Base-by-base conservation (phyloP, 1,140 invertebrate genomes). In the Xylocopa sonorina region DNA sequence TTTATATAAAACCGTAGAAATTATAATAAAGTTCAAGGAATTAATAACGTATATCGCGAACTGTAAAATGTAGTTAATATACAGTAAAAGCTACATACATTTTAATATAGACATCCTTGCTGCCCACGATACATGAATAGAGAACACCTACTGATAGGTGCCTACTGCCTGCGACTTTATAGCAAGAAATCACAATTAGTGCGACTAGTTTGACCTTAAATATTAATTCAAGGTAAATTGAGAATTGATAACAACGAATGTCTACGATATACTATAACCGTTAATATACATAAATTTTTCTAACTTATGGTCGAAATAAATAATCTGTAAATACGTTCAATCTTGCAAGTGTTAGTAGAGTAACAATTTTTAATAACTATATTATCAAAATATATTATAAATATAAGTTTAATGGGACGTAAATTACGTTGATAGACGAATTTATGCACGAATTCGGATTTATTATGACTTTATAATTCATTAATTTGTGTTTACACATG, bases 131-230 rank as follows among this genome's bases (percentile, higher is more conserved):
- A 51, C 29, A 66, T 18, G n/a, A 53, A 10, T 0, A 9, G 38
- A 38, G 38, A 18, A 72, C 27, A 14, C 12, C 27, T 24, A 18
- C 2, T 18, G 21, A n/a, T 21, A 24, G 41, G n/a, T n/a, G n/a
- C n/a, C n/a, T 0, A 43, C 1, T 16, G 27, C 4, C n/a, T 43
- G 34, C 3, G 29, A n/a, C 18, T 27, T 38, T 0, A 4, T 0
- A 4, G 43, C 16, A 73, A 62, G 43, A 50, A 73, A 73, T 73
- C 43, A 48, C 3, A 34, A 48, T 73, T 73, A 62, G 1, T 3
- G 55, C 18, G n/a, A n/a, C 34, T n/a, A 41, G 64, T 69, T 12
- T n/a, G 4, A 55, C 16, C 43, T 62, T 29, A 50, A 16, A 38
- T 62, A 73, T 73, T 73, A 50, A 34, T 7, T 0, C 29, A 32